Conservation (phyloP, 37 sponge, comb jelly and placozoan species). For the Tethya wilhelma region DNA sequence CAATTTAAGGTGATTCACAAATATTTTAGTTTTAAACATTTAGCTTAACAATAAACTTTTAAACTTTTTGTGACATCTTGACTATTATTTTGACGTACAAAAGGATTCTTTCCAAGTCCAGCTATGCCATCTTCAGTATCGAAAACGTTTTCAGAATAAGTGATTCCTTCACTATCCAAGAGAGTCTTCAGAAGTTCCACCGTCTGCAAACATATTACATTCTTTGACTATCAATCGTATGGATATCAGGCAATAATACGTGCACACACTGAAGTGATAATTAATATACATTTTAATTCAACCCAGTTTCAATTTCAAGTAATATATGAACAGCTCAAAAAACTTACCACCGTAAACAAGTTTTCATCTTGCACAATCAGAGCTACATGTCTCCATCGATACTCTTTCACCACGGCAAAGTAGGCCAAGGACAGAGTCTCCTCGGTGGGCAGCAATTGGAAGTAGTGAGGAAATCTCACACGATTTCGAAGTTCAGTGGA, state of each 20-base stretch:
- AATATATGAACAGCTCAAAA: no score
- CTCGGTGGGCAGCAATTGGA: constrained; percentile 56
- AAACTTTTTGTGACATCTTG: no score
- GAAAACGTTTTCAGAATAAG: constrained; percentile 12
- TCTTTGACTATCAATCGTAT: no score
- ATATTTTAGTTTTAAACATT: neutral
- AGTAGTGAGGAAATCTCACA: constrained; percentile 22
- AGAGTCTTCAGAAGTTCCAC: constrained; percentile 11
- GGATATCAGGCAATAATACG: neutral
- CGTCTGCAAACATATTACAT: no score
- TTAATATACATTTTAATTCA: neutral
- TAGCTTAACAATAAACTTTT: neutral
- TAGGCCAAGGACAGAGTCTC: constrained; percentile 20
- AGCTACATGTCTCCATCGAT: constrained; percentile 38
- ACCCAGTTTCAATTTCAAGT: no score
- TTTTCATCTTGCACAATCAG: constrained; percentile 62
- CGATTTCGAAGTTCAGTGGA: constrained; percentile 35
- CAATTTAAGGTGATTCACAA: no score
- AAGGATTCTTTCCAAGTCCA: constrained; percentile 19
- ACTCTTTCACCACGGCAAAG: constrained; percentile 18
- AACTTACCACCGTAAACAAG: constrained; percentile 48
- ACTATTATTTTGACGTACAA: constrained; percentile 35
- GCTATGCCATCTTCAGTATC: constrained; percentile 8
- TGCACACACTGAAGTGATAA: neutral
- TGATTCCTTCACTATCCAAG: neutral